A percentile compares a stretch with the other conserved stretches of the same genome.
Conservation (phyloP, 2,888 invertebrate genomes). For the Cyclophora punctaria region DNA sequence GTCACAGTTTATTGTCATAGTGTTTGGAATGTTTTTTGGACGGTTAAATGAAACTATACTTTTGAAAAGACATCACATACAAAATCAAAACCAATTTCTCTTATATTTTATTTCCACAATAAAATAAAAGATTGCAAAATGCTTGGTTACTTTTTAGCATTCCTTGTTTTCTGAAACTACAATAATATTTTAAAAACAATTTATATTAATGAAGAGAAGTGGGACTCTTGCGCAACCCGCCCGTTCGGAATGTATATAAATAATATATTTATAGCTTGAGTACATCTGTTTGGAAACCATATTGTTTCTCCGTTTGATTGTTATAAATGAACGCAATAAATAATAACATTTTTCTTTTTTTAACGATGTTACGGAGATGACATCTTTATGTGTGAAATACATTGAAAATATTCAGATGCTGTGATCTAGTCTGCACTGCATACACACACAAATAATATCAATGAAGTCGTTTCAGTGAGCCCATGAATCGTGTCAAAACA, state of each 20-base stretch:
- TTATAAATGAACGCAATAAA: constrained; percentile 32
- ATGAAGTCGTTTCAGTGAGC: too few relatives aligned
- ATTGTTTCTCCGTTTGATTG: constrained; percentile 33
- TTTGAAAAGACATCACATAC: too few relatives aligned
- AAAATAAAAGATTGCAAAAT: background rate
- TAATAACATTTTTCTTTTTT: constrained; percentile 15
- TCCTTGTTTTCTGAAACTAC: too few relatives aligned
- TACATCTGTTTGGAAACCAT: constrained; percentile 24
- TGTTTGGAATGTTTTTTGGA: too few relatives aligned
- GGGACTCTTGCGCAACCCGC: constrained; percentile 13
- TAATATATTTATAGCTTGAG: constrained; percentile 20
- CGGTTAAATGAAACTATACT: too few relatives aligned
- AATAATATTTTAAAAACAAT: constrained; percentile 1
- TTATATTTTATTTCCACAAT: too few relatives aligned
- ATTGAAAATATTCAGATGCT: too few relatives aligned
- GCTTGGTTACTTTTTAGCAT: background rate
- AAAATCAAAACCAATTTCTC: too few relatives aligned
- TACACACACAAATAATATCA: too few relatives aligned
- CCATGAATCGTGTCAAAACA: too few relatives aligned
- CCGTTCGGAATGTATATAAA: constrained; percentile 17
- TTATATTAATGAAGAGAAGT: constrained; percentile 4
- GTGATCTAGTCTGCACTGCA: too few relatives aligned
- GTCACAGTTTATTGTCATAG: too few relatives aligned
- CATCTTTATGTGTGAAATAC: constrained; percentile 12
- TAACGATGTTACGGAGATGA: constrained; percentile 5